phyloP scores from a whole-genome alignment of 2,113 vertebrate genomes.

The Apodemus sylvaticus region DNA sequence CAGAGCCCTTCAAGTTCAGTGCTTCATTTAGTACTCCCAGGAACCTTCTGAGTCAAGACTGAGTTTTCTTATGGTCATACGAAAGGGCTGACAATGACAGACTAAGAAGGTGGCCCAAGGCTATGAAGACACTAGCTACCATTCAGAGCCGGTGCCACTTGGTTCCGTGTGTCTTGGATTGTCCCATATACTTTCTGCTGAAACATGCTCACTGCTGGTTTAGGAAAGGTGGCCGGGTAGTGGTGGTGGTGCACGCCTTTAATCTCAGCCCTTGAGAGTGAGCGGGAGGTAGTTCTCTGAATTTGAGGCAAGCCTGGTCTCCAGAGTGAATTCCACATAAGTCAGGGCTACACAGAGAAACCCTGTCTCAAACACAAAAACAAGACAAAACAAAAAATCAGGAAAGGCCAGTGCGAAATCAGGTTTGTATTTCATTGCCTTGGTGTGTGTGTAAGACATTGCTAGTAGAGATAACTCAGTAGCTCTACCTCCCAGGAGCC shows the following conservation, averaged over 20 bases:
- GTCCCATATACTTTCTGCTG: background rate
- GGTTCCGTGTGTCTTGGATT: background rate
- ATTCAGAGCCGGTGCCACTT: background rate
- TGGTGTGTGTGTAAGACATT: background rate
- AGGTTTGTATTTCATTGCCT: background rate
- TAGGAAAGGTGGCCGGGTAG: no score
- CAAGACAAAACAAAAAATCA: background rate
- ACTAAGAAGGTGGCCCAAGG: background rate
- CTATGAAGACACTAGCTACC: background rate
- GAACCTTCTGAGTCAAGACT: conserved; percentile 7
- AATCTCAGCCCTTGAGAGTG: no score
- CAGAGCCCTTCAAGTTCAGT: background rate
- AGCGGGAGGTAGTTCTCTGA: no score
- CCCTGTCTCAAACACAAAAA: no score
- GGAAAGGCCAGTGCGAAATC: background rate
- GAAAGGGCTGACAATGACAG: conserved; percentile 6
- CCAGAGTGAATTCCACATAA: no score
- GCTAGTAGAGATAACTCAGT: background rate
- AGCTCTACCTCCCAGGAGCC: background rate
- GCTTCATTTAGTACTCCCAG: background rate
- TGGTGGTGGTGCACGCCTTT: no score
- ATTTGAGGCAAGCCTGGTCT: no score
- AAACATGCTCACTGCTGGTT: background rate
- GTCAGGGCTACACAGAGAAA: no score
- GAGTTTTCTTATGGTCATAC: conserved; percentile 18